Evolutionary conservation across 1,140 invertebrate species (phyloP), one percentile per base, ranked within the genome.

Genomic region (Camponotus floridanus): DNA sequence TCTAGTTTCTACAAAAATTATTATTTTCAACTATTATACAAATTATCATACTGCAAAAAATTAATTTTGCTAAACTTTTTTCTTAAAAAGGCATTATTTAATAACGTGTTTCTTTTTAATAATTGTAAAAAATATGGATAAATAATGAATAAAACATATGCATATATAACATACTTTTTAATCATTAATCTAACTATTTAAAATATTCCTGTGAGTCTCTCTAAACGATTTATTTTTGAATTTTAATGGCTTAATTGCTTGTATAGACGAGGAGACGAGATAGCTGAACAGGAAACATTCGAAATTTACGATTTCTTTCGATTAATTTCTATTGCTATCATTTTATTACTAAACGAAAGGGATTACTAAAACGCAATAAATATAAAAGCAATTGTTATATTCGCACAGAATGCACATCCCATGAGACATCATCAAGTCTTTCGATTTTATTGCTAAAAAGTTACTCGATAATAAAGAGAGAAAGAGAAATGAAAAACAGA

Each of bases 331-430:
- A 61, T 59, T 48, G 13, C 42, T 39, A 79, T 39, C 13, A 48
- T 79, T 31, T 42, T 51, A 39, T 76, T n/a, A 26, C 7, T 48
- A 13, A 33, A 48, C 18, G 26, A 31, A 13, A 26, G 26, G 0
- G 26, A 26, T 26, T 26, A 26, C 26, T 18, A n/a, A n/a, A 36
- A 67, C 13, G 21, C 8, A n/a, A n/a, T n/a, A n/a, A n/a, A n/a
- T n/a, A 67, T n/a, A 36, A 39, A 48, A 85, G 59, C 76, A 61
- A 80, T 85, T 85, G 67, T 80, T 80, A 68, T 80, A 61, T 71
- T 85, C 31, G 76, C 68, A 76, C 84, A 81, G 84, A 79, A 68
- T 48, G 39, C 48, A 68, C 68, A 85, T 81, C 76, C 64, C 55
- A 36, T 39, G 76, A 65, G 84, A 61, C 84, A 61, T 42, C 62